Base-by-base conservation (phyloP, 1,140 invertebrate species). In the Dryas iulia region DNA sequence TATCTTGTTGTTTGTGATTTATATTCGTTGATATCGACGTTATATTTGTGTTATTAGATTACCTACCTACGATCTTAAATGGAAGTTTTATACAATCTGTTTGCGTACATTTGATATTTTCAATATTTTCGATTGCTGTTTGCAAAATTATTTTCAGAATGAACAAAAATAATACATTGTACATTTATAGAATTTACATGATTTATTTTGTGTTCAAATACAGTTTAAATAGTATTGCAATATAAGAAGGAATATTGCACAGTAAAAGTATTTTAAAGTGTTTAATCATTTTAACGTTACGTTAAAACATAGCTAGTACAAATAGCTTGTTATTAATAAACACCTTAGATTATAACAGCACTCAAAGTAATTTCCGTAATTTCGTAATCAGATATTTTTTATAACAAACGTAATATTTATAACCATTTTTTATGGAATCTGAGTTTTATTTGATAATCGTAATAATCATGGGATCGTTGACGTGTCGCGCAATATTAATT, bases 401-500 rank as follows among this genome's bases (percentile, higher is more conserved):
- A 8, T 31, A 31, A 3, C 10, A 31, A 6, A 7, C 11, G 14
- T 39, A 14, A 7, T 39, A 39, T 39, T 18, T 39, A 39, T 39
- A 39, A 39, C 14, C 39, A 31, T 30, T 47, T 30, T 52, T 58
- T 39, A 69, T 58, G 18, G 14, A 33, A 56, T 30, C 33, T 58
- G 53, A 62, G 57, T 63, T 64, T 63, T 73, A 70, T 71, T 61
- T 71, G 63, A 63, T 74, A 71, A 70, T 67, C 64, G 56, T 66
- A 66, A 70, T 64, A 63, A 71, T 74, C 54, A 65, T 59, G 59
- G 54, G 35, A 18, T 56, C 62, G 66, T 69, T 73, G 64, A 69
- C 64, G 60, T 76, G 72, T 76, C 78, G 73, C 69, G 76, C 72
- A 73, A 76, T 77, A 79, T 83, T 82, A 84, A 84, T 84, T 83